These are phyloP conservation scores for Typhlichthys eigenmanni DNA, from an alignment of 2,797 vertebrate species.

Conservation along the genomic window DNA sequence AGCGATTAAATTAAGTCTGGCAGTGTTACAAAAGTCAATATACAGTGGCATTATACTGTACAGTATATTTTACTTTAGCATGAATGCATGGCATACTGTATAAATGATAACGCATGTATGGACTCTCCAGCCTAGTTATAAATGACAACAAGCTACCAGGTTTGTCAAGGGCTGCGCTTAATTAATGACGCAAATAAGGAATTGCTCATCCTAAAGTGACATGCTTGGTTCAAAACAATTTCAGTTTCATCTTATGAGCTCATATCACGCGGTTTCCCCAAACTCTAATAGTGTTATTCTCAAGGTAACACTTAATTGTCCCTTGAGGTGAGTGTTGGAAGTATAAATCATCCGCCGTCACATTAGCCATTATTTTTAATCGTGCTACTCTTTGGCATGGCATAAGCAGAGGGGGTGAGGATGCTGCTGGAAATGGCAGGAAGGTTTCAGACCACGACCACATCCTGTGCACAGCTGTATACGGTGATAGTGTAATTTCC, in stretches of 20 bases:
- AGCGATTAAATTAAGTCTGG: neutral
- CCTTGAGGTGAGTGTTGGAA: slow-evolving; percentile 1
- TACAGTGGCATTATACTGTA: neutral
- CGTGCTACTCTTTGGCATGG: neutral
- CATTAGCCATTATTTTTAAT: slow-evolving; percentile 3
- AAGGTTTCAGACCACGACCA: slow-evolving; percentile 34
- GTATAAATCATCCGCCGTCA: neutral
- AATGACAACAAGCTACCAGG: too few relatives aligned
- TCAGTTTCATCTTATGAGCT: slow-evolving; percentile 40
- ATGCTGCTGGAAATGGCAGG: slow-evolving; percentile 30
- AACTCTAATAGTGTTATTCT: slow-evolving; percentile 30
- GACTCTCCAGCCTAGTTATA: slow-evolving; percentile 9
- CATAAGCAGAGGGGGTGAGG: slow-evolving; percentile 25
- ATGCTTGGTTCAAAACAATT: slow-evolving; percentile 26
- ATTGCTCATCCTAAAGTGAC: slow-evolving; percentile 56
- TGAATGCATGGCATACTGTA: slow-evolving; percentile 1
- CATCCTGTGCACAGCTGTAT: slow-evolving; percentile 61
- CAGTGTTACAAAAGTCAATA: neutral
- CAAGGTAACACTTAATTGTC: slow-evolving; percentile 35
- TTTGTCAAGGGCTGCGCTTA: slow-evolving; percentile 54
- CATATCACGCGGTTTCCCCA: slow-evolving; percentile 15
- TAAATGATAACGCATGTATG: neutral
- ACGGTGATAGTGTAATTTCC: slow-evolving; percentile 71
- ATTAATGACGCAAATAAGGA: slow-evolving; percentile 62
- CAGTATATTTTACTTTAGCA: neutral